These are phyloP conservation scores for Cosmia pyralina DNA, from an alignment of 2,888 invertebrate genomes.

Conservation along the genomic window DNA sequence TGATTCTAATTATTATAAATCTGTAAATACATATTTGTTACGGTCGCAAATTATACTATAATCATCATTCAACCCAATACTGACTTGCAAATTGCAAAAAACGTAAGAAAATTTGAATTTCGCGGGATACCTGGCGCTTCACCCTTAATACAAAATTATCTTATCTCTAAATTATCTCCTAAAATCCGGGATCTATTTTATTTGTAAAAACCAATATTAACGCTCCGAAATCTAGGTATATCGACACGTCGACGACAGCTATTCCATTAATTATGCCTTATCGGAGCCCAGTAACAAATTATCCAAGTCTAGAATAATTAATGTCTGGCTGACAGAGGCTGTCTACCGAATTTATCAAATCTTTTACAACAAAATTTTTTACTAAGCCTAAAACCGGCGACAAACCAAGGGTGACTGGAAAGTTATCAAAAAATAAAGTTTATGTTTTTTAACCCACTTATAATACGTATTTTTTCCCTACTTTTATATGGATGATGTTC, in stretches of 20 bases:
- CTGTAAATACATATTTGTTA: no score
- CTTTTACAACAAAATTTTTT: not conserved
- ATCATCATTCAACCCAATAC: no score
- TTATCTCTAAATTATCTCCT: not conserved
- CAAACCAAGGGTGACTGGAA: not conserved
- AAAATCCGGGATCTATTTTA: not conserved
- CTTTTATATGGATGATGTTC: no score
- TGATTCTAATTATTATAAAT: no score
- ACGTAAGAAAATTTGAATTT: no score
- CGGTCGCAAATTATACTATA: no score
- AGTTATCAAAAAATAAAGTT: no score
- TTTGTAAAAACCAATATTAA: not conserved
- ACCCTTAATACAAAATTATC: not conserved
- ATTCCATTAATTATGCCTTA: constrained; percentile 34
- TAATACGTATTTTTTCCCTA: no score
- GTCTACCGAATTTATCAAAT: constrained; percentile 19
- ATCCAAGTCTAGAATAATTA: constrained; percentile 3
- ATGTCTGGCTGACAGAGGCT: not conserved
- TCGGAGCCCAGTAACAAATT: constrained; percentile 2
- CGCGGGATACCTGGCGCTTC: no score
- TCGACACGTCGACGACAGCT: constrained; percentile 1
- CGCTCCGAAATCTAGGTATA: not conserved
- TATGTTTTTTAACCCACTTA: no score
- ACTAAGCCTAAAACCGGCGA: not conserved
- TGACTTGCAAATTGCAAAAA: no score